Base-by-base conservation (phyloP, 2,888 invertebrate species). In the Tillus elongatus region DNA sequence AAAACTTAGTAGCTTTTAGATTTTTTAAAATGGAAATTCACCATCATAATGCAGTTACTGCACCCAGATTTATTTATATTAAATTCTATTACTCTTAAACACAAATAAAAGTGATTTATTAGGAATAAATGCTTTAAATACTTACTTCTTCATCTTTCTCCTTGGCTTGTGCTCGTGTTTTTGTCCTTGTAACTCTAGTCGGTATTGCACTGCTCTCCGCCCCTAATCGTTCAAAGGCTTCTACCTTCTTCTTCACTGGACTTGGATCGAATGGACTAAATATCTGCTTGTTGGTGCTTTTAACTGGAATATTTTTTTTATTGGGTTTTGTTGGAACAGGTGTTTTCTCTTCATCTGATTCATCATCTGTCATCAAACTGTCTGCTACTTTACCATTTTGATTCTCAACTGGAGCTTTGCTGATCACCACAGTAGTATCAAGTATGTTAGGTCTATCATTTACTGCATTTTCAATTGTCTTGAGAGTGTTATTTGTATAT, bases 201-300 rank as follows among this genome's bases (percentile, higher is more conserved):
- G 54, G 54, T 6, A 41, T 39, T n/a, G 57, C 52, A 2, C 50
- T 36, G 11, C 30, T 33, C 36, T 41, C 36, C 1, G 42, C 42
- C 1, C 50, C 41, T 2, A 63, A 47, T 40, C 67, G 66, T 46
- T 77, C 77, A 44, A 75, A 77, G 1, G 76, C 77, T 46, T 74
- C 71, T 0, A 77, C 75, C 26, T 73, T 70, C 50, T 73, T 72
- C 52, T 74, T 75, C 3, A 76, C 71, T 1, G 76, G 70, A 45
- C 75, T 75, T 41, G 72, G 71, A 3, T 69, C 65, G 40, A 70
- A 74, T 2, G 76, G 75, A 61, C 74, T 76, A 43, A 66, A 71
- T 10, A 68, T 50, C 12, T 61, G 60, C n/a, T 35, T 19, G 6
- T 9, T 6, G 6, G 4, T 29, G 6, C 11, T 29, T 51, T 52